A percentile compares a stretch with the other conserved stretches of the same genome.
phyloP scores from a whole-genome alignment of 2,888 invertebrate genomes.

The Kryphioiulus occultus region DNA sequence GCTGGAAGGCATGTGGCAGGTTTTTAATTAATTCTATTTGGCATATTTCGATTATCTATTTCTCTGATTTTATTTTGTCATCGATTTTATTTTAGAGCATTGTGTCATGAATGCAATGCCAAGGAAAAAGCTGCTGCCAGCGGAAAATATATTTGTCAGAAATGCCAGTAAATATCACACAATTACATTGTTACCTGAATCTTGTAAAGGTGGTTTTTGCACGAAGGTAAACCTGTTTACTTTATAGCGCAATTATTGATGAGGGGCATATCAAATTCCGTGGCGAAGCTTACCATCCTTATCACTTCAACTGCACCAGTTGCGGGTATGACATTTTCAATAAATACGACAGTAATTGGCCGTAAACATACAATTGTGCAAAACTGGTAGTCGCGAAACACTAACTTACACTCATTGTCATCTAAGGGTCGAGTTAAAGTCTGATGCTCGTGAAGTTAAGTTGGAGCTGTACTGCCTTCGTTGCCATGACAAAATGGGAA shows the following conservation, averaged over 20 bases:
- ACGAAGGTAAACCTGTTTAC: background rate
- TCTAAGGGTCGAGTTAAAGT: constrained; percentile 80
- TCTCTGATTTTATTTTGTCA: constrained; percentile 61
- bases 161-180: constrained; percentile 82
- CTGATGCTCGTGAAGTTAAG: constrained; percentile 94
- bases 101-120: constrained; percentile 95
- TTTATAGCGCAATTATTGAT: constrained; percentile 82
- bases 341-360: background rate
- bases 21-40: background rate
- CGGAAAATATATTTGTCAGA: constrained; percentile 97
- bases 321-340: constrained; percentile 62
- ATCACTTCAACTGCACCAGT: constrained; percentile 95
- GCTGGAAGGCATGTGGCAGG: constrained; percentile 67
- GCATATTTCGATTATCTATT: background rate
- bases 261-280: constrained; percentile 89
- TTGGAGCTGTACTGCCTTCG: constrained; percentile 96
- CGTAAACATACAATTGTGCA: background rate
- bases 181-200: constrained; percentile 62
- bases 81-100: constrained; percentile 67
- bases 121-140: constrained; percentile 92
- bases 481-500: constrained; percentile 99
- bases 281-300: constrained; percentile 98
- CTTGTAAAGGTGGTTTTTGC: constrained; percentile 4
- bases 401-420: background rate
- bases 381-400: background rate